These are phyloP conservation scores for Phalacrocorax brasilianus DNA, from an alignment of 2,113 vertebrate genomes.

Conservation along the genomic window DNA sequence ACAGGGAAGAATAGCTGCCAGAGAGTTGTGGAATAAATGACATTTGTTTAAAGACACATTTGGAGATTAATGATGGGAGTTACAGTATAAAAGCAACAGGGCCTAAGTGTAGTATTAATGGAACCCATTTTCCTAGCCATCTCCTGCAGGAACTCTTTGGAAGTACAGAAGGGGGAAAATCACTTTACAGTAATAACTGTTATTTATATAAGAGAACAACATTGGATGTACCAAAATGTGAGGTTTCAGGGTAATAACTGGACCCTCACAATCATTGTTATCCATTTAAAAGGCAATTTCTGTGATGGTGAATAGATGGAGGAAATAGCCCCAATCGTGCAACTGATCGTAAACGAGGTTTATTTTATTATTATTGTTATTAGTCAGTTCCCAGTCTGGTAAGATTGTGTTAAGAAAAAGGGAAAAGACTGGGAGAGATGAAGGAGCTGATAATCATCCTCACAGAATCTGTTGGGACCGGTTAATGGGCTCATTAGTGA, in stretches of 20 bases:
- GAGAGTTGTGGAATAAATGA: not conserved
- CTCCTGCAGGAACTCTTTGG: slow-evolving; percentile 73
- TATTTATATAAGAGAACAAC: slow-evolving; percentile 74
- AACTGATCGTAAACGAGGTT: slow-evolving; percentile 49
- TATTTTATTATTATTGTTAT: slow-evolving; percentile 60
- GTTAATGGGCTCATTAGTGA: not conserved
- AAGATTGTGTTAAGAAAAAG: not conserved
- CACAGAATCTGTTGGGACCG: not conserved
- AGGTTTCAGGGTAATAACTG: slow-evolving; percentile 71
- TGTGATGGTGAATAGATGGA: slow-evolving; percentile 39
- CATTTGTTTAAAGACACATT: slow-evolving; percentile 56
- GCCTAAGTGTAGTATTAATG: slow-evolving; percentile 70
- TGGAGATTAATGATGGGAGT: slow-evolving; percentile 66
- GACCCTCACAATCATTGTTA: slow-evolving; percentile 68
- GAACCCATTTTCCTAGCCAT: slow-evolving; percentile 70
- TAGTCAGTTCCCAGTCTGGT: slow-evolving; percentile 36
- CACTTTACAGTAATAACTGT: slow-evolving; percentile 76
- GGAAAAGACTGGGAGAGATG: not conserved
- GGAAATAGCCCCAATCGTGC: slow-evolving; percentile 37
- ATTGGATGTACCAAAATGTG: slow-evolving; percentile 68
- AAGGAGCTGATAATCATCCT: not conserved
- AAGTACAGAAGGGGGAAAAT: slow-evolving; percentile 48
- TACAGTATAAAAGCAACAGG: slow-evolving; percentile 42
- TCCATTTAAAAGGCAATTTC: slow-evolving; percentile 74
- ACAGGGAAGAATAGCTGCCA: not conserved